Percentiles rank a stretch among this genome's conserved stretches.
Evolutionary conservation across 2,888 invertebrate species (phyloP).

Genomic region (Acronicta psi): DNA sequence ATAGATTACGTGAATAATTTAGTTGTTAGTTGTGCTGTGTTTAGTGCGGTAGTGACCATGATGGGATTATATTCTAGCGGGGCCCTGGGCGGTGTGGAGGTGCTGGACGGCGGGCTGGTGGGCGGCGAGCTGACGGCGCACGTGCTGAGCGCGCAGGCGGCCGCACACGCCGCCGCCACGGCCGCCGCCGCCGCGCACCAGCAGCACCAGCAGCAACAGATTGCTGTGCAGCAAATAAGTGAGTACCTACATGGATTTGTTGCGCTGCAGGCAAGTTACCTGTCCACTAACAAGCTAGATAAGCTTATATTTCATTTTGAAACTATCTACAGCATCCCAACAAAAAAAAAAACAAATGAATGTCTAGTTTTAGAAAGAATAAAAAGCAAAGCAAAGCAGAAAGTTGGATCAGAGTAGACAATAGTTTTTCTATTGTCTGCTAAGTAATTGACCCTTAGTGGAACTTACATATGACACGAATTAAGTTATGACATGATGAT

Average conservation of each 20-base stretch:
- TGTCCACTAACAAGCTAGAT: background rate
- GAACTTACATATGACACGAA: too few relatives aligned
- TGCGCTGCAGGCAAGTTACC: background rate
- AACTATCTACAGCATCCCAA: background rate
- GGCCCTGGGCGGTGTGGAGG: conserved; percentile 87
- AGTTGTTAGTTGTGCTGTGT: conserved; percentile 40
- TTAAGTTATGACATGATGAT: too few relatives aligned
- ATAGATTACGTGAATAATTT: conserved; percentile 50
- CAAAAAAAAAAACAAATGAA: conserved; percentile 30
- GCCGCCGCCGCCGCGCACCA: conserved; percentile 80
- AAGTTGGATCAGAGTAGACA: too few relatives aligned
- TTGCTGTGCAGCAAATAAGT: conserved; percentile 83
- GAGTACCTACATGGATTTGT: conserved; percentile 57
- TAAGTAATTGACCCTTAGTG: too few relatives aligned
- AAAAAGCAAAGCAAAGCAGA: too few relatives aligned
- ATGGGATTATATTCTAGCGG: conserved; percentile 89
- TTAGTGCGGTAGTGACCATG: conserved; percentile 76
- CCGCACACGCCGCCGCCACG: conserved; percentile 84
- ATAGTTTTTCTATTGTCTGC: too few relatives aligned
- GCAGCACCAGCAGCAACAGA: conserved; percentile 78
- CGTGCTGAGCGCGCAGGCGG: conserved; percentile 84
- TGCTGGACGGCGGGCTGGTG: conserved; percentile 81
- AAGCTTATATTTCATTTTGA: background rate
- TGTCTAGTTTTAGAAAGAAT: too few relatives aligned
- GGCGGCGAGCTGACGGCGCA: conserved; percentile 83